Percentiles rank a stretch among this genome's conserved stretches.
Evolutionary conservation across 1,140 invertebrate species (phyloP).

Genomic region (Lepidurus packardi): DNA sequence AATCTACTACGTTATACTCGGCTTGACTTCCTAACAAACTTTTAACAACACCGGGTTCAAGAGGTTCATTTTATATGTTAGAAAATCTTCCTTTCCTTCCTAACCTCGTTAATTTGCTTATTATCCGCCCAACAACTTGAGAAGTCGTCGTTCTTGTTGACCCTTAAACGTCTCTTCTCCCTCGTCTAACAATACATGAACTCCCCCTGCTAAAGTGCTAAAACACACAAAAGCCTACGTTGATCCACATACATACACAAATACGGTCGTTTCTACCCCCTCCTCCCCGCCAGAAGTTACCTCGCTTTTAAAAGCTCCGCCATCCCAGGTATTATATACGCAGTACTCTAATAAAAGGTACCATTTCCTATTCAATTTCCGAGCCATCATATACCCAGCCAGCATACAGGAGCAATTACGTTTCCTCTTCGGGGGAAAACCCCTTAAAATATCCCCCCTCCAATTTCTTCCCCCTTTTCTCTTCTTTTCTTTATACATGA

Average conservation of each 20-base stretch:
- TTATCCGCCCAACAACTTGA: too few species aligned
- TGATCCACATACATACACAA: neutral
- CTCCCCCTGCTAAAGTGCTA: neutral
- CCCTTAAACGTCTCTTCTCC: neutral
- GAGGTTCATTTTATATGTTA: too few species aligned
- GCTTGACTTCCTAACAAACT: too few species aligned
- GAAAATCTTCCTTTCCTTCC: too few species aligned
- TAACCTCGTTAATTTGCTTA: too few species aligned
- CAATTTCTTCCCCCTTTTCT: neutral
- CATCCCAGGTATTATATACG: neutral
- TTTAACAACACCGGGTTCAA: too few species aligned
- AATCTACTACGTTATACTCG: too few species aligned
- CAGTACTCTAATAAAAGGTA: neutral
- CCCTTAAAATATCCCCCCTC: neutral
- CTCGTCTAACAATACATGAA: neutral
- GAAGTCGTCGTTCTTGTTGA: neutral
- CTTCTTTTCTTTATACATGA: neutral
- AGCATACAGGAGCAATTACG: neutral
- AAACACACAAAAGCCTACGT: neutral
- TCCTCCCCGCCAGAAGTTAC: neutral
- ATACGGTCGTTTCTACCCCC: neutral
- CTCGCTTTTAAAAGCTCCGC: neutral
- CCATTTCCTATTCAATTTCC: conserved; percentile 2
- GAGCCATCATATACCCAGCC: neutral
- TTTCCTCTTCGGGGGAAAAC: neutral